Evolutionary conservation across 1,140 invertebrate genomes (phyloP).

Genomic region (Calliphora vicina): DNA sequence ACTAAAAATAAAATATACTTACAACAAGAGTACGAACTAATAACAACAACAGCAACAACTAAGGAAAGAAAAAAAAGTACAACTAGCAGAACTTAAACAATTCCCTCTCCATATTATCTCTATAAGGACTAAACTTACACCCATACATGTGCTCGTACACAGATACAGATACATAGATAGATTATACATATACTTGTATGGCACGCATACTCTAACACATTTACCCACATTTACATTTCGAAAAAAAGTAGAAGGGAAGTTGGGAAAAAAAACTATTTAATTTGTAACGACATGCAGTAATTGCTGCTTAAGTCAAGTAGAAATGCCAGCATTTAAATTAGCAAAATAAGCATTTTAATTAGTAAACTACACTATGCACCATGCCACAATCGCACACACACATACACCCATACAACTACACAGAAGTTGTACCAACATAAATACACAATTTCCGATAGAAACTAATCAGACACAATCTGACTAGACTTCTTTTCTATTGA

Average conservation of each 20-base stretch:
- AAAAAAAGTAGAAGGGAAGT: neutral
- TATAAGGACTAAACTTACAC: neutral
- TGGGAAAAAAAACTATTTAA: slow-evolving; percentile 19
- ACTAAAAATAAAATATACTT: neutral
- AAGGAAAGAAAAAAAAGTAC: neutral
- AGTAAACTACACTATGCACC: slow-evolving; percentile 13
- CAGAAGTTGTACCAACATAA: neutral
- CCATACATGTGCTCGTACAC: neutral
- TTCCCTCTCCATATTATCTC: neutral
- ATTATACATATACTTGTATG: neutral
- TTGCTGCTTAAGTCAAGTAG: slow-evolving; percentile 34
- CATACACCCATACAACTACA: neutral
- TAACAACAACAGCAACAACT: neutral
- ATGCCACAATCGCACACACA: neutral
- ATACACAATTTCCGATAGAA: neutral
- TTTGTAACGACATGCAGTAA: slow-evolving; percentile 35
- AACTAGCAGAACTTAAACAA: neutral
- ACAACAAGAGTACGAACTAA: neutral
- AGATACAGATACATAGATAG: neutral
- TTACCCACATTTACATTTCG: neutral
- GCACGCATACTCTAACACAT: neutral
- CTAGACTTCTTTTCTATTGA: too few species aligned
- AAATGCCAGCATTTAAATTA: slow-evolving; percentile 34
- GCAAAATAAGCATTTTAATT: slow-evolving; percentile 35
- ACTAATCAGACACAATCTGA: too few species aligned